phyloP scores from a whole-genome alignment of 2,113 vertebrate genomes.

The Cygnus buccinator region DNA sequence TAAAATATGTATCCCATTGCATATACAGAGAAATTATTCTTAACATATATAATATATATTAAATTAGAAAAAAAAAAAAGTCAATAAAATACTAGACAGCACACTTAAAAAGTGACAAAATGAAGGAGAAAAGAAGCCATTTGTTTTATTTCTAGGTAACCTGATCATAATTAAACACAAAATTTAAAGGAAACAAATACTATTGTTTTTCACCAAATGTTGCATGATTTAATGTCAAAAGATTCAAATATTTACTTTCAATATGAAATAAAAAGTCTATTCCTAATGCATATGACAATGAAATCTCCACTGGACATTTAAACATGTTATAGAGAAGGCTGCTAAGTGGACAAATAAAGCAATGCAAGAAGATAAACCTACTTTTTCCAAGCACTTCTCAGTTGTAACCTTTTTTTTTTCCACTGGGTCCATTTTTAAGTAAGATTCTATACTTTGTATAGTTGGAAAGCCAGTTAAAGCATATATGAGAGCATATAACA shows the following conservation, averaged over 20 bases:
- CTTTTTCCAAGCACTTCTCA: not conserved
- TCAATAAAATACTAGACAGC: not conserved
- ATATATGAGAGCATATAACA: slow-evolving; percentile 3
- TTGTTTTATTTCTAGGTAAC: slow-evolving; percentile 35
- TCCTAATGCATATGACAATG: not conserved
- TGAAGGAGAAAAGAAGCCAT: slow-evolving; percentile 6
- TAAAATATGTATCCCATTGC: not conserved
- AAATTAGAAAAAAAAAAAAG: not conserved
- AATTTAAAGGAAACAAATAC: not conserved
- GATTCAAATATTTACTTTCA: slow-evolving; percentile 53
- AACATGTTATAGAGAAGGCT: not conserved
- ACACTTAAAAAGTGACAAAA: not conserved
- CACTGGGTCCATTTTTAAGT: not conserved
- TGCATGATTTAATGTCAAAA: not conserved
- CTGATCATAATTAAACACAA: slow-evolving; percentile 28
- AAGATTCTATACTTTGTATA: slow-evolving; percentile 3
- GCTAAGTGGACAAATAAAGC: not conserved
- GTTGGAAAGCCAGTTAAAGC: not conserved
- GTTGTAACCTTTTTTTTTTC: not conserved
- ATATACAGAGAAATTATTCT: slow-evolving; percentile 35
- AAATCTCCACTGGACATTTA: not conserved
- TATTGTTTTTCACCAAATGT: slow-evolving; percentile 20
- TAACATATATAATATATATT: not conserved
- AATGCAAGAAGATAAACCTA: not conserved
- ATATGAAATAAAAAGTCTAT: slow-evolving; percentile 23